phyloP scores from a whole-genome alignment of 2,888 invertebrate species.

The Dryadula phaetusa region DNA sequence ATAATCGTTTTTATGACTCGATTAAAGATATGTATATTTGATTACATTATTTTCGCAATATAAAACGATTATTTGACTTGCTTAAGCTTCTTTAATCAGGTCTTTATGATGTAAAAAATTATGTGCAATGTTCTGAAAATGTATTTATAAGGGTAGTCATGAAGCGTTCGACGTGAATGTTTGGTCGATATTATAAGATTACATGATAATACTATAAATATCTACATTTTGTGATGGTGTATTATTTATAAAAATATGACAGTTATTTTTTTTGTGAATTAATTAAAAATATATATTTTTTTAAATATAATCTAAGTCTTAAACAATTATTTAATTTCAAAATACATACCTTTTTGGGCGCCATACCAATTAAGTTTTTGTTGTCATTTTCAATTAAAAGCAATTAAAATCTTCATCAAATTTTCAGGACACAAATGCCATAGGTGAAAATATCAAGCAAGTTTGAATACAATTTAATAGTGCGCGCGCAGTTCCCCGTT shows the following conservation, averaged over 20 bases:
- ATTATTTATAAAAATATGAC: background rate
- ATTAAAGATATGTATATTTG: background rate
- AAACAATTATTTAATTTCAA: background rate
- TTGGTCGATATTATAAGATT: slow-evolving; percentile 36
- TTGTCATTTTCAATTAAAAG: slow-evolving; percentile 19
- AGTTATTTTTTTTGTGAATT: background rate
- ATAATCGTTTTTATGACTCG: background rate
- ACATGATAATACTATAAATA: slow-evolving; percentile 9
- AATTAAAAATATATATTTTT: background rate
- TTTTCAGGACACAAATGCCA: slow-evolving; percentile 64
- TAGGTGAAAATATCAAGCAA: slow-evolving; percentile 53
- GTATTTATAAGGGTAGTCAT: slow-evolving; percentile 15
- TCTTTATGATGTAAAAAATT: slow-evolving; percentile 13
- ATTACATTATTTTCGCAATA: background rate
- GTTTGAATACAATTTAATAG: slow-evolving; percentile 37
- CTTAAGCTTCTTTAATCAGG: background rate
- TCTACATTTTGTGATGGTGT: slow-evolving; percentile 22
- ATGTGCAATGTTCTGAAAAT: slow-evolving; percentile 28
- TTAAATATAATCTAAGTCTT: background rate
- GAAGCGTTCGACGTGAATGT: slow-evolving; percentile 33
- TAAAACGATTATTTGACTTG: no score
- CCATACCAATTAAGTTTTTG: slow-evolving; percentile 57
- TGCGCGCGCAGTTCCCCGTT: slow-evolving; percentile 76
- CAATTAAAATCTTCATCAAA: slow-evolving; percentile 48
- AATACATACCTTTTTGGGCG: slow-evolving; percentile 74